phyloP scores from a whole-genome alignment of 1,140 invertebrate genomes.

The Dicyema japonicum region DNA sequence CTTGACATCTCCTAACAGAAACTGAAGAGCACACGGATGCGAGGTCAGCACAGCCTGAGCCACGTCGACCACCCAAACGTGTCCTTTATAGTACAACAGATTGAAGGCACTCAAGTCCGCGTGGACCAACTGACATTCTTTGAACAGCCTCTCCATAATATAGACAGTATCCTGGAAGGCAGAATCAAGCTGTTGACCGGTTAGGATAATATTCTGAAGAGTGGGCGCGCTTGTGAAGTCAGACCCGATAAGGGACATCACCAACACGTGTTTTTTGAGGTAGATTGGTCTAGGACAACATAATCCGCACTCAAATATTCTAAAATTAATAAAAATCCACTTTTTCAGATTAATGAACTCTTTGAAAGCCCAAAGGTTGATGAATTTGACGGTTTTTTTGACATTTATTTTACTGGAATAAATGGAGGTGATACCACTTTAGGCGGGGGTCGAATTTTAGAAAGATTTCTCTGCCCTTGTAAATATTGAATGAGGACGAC shows the following conservation, averaged over 20 bases:
- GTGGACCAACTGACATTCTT: slow-evolving; percentile 64
- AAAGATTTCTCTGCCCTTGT: no score
- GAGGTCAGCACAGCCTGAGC: no score
- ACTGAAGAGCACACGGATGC: no score
- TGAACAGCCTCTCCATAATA: slow-evolving; percentile 63
- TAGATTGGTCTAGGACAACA: slow-evolving; percentile 49
- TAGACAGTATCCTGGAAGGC: slow-evolving; percentile 56
- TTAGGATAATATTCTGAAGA: slow-evolving; percentile 20
- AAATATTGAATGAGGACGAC: no score
- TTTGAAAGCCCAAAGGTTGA: slow-evolving; percentile 81
- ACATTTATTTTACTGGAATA: no score
- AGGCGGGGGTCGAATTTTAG: no score
- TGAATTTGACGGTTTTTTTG: slow-evolving; percentile 81
- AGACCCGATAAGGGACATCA: slow-evolving; percentile 70
- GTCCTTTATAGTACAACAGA: slow-evolving; percentile 37
- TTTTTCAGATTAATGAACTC: slow-evolving; percentile 87
- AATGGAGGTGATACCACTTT: no score
- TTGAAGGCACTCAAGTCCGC: slow-evolving; percentile 91
- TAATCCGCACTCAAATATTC: slow-evolving; percentile 32
- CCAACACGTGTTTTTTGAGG: slow-evolving; percentile 51
- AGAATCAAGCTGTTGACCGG: slow-evolving; percentile 17
- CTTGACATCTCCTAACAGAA: no score
- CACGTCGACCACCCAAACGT: slow-evolving; percentile 68
- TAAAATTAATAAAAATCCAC: no score
- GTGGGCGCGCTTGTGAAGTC: slow-evolving; percentile 20